Conservation (phyloP, 2,888 invertebrate species). For the Ernsta delagoae region DNA sequence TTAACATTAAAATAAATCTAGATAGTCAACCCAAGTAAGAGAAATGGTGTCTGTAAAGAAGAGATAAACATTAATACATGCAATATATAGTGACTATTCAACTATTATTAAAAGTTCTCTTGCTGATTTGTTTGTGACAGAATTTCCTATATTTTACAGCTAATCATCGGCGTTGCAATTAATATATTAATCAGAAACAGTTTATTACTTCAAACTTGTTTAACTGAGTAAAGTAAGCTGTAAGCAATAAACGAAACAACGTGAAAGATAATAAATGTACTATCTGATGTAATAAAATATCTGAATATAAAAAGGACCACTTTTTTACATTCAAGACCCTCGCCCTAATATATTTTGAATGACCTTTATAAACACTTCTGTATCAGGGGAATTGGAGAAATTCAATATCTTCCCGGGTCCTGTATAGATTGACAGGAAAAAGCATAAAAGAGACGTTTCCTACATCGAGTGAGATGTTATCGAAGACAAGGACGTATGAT, state of each 20-base stretch:
- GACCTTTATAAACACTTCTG: constrained; percentile 27
- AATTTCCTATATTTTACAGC: too few relatives aligned
- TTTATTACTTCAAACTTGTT: too few relatives aligned
- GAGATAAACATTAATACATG: too few relatives aligned
- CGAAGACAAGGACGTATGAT: constrained; percentile 43
- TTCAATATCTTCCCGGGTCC: constrained; percentile 49
- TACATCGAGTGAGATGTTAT: constrained; percentile 47
- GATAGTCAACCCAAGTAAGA: neutral
- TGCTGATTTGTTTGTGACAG: too few relatives aligned
- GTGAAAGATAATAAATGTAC: constrained; percentile 1
- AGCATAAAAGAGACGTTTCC: constrained; percentile 58
- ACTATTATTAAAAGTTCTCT: too few relatives aligned
- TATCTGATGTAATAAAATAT: neutral
- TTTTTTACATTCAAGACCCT: neutral
- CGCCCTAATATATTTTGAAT: constrained; percentile 4
- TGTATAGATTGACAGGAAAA: constrained; percentile 52
- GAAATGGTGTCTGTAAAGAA: neutral
- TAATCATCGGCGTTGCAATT: too few relatives aligned
- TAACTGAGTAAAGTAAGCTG: too few relatives aligned
- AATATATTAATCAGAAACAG: too few relatives aligned
- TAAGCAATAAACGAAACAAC: neutral
- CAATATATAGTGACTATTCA: too few relatives aligned
- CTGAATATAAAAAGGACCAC: constrained; percentile 2
- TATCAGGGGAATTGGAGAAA: constrained; percentile 41
- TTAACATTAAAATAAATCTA: neutral